Conservation (phyloP, 2,888 invertebrate species). For the Sycophila texana region DNA sequence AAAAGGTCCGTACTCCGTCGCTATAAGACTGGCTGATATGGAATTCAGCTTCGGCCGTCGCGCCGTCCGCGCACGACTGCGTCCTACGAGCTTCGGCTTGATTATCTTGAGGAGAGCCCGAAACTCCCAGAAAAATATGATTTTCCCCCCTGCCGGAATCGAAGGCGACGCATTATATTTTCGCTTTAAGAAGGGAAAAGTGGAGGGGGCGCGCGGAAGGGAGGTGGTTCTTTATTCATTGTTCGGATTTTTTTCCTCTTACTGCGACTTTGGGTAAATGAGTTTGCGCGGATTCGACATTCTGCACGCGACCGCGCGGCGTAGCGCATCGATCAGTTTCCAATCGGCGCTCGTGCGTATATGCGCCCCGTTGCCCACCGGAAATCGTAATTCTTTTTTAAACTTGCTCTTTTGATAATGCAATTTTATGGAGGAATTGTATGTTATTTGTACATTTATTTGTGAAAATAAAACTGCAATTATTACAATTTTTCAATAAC, state of each 20-base stretch:
- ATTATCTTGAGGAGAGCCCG: constrained; percentile 29
- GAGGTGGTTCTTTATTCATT: neutral
- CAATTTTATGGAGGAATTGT: too few species aligned
- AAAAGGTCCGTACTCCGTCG: constrained; percentile 50
- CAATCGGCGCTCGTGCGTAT: constrained; percentile 39
- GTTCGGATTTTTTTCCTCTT: neutral
- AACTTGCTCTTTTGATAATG: too few species aligned
- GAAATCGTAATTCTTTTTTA: constrained; percentile 1
- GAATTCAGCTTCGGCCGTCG: constrained; percentile 67
- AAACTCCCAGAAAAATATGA: constrained; percentile 46
- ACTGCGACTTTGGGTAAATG: constrained; percentile 11
- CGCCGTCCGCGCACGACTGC: constrained; percentile 67
- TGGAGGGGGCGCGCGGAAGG: neutral
- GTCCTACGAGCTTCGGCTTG: constrained; percentile 58
- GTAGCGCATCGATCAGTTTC: constrained; percentile 39
- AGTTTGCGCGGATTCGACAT: constrained; percentile 37
- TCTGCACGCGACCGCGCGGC: neutral
- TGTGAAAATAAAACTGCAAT: too few species aligned
- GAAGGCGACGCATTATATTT: constrained; percentile 1
- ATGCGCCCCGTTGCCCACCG: neutral
- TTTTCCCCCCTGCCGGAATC: constrained; percentile 10
- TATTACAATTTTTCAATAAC: too few species aligned
- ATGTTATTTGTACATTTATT: too few species aligned
- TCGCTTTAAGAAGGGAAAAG: neutral
- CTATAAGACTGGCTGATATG: constrained; percentile 60